Percentiles rank a stretch among this genome's conserved stretches.
Conservation (phyloP, 2,888 invertebrate species). For the Drosophila nigritarsus region DNA sequence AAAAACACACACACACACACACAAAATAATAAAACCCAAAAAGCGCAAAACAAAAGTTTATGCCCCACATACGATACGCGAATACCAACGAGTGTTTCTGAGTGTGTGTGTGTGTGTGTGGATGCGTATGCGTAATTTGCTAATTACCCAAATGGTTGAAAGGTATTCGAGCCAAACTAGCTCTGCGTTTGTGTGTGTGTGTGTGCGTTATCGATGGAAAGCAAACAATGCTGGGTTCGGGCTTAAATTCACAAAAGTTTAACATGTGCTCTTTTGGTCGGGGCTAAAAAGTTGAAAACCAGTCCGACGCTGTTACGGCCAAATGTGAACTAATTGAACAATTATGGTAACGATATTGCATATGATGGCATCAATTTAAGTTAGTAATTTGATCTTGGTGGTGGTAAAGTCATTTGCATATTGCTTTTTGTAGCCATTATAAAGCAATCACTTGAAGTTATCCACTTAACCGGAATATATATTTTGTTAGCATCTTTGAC, state of each 20-base stretch:
- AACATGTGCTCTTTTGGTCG: constrained; percentile 11
- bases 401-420: background rate
- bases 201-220: constrained; percentile 33
- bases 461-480: background rate
- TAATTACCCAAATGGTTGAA: constrained; percentile 73
- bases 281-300: constrained; percentile 40
- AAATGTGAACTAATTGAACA: constrained; percentile 52
- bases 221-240: constrained; percentile 32
- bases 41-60: constrained; percentile 49
- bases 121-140: constrained; percentile 69
- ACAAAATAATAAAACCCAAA: constrained; percentile 19
- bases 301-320: constrained; percentile 14
- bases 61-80: constrained; percentile 33
- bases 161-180: constrained; percentile 51
- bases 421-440: constrained; percentile 11
- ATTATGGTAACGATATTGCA: constrained; percentile 52
- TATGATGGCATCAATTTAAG: constrained; percentile 17
- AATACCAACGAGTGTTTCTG: constrained; percentile 12
- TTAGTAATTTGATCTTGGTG: constrained; percentile 19
- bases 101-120: constrained; percentile 4
- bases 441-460: background rate
- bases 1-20: constrained; percentile 23
- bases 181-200: constrained; percentile 11
- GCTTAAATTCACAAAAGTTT: constrained; percentile 31
- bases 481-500: background rate